phyloP scores from a whole-genome alignment of 2,797 vertebrate genomes.

The Microctenopoma stevenorrisi region DNA sequence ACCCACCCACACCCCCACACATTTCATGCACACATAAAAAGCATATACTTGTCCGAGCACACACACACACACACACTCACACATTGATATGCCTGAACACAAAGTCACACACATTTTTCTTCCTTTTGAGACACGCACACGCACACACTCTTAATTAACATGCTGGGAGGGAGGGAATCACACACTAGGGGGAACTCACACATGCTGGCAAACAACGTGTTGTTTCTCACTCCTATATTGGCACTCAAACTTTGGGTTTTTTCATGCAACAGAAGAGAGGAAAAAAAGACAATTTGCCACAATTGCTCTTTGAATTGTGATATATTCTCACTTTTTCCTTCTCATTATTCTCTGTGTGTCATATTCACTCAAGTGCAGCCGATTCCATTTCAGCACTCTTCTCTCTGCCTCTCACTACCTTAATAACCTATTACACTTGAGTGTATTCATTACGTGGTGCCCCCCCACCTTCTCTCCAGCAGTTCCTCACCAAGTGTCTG shows the following conservation, averaged over 20 bases:
- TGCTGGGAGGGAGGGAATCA: constrained; percentile 65
- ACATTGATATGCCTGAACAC: constrained; percentile 34
- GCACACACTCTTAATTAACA: constrained; percentile 71
- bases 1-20: constrained; percentile 69
- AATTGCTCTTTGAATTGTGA: constrained; percentile 71
- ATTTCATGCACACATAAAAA: constrained; percentile 71
- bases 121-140: constrained; percentile 17
- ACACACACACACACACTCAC: constrained; percentile 45
- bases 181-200: constrained; percentile 60
- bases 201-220: constrained; percentile 72
- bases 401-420: constrained; percentile 62
- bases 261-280: constrained; percentile 54
- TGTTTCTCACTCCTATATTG: constrained; percentile 72
- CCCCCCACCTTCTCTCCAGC: constrained; percentile 28
- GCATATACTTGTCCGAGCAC: constrained; percentile 42
- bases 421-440: constrained; percentile 78
- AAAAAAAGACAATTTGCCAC: constrained; percentile 69
- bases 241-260: constrained; percentile 58
- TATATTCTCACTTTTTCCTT: constrained; percentile 60
- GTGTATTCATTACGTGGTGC: constrained; percentile 68
- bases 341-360: constrained; percentile 68
- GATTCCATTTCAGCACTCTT: constrained; percentile 65
- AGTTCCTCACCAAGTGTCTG: constrained; percentile 52
- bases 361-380: constrained; percentile 68
- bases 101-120: constrained; percentile 22